Base-by-base conservation (phyloP, 2,113 vertebrate genomes). In the Chauna torquata region DNA sequence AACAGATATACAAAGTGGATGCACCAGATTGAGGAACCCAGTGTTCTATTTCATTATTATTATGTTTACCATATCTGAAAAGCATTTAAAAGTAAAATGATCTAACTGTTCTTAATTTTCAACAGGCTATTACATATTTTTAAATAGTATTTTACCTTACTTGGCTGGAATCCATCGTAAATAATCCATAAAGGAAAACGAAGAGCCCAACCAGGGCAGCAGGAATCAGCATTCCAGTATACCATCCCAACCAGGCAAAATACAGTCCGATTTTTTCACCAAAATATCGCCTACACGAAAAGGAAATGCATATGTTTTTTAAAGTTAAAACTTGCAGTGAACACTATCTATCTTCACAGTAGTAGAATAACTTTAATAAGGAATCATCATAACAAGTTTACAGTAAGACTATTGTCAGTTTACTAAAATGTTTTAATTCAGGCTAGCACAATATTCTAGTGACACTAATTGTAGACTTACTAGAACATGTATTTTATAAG, bases 231-330 rank as follows among this genome's bases (percentile, higher is more conserved):
- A 99, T 99, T 58, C 99, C 99, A 4, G 99, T 99, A 78, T 99
- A 99, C 99, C 99, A 99, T 32, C 99, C 99, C 95, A 99, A 81
- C 99, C 99, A 99, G 3, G 99, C 99, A 97, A 99, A 99, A 96
- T 99, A 99, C 27, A 99, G 98, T 20, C 99, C 99, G 16, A 99
- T 99, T 97, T 99, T 99, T 98, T 99, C 99, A 78, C 99, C 99
- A 94, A 99, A 99, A 96, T 99, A 99, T 36, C 99, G 97, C 96
- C 99, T 99, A 88, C 27, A 90, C 36, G 44, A 92, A 82, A 97
- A 96, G 54, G 30, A 88, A 92, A 97, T 74, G 38, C 23, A 71
- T n/a, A 57, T 5, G n/a, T 58, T 86, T 25, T 49, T 88, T 45
- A 36, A 78, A 85, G 55, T 58, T 32, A 80, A 75, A 87, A 90